A percentile compares a stretch with the other conserved stretches of the same genome.
phyloP scores from a whole-genome alignment of 2,113 vertebrate genomes.

The Terrapene triunguis region DNA sequence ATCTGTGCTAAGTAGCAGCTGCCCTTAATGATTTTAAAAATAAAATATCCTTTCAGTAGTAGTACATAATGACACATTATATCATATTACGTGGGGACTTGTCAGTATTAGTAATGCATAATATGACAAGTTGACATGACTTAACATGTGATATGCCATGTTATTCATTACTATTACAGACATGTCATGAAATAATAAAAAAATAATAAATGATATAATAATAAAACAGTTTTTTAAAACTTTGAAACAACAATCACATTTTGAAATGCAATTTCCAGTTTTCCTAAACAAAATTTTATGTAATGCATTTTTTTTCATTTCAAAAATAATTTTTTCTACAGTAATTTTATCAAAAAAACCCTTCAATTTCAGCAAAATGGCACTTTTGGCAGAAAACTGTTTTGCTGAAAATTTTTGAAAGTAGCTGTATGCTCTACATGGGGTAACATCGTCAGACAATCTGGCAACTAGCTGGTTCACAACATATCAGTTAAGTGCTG shows the following conservation, averaged over 20 bases:
- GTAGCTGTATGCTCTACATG: not conserved
- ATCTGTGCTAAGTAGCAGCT: not conserved
- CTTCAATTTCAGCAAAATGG: not conserved
- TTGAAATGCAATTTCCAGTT: not conserved
- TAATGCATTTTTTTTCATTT: not conserved
- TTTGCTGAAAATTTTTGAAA: not conserved
- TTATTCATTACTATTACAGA: not conserved
- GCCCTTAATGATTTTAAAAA: not conserved
- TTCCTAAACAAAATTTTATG: not conserved
- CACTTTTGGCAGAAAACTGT: not conserved
- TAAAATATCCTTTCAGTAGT: not conserved
- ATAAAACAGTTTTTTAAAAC: not conserved
- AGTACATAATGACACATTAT: not conserved
- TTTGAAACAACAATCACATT: not conserved
- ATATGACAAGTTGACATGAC: not conserved
- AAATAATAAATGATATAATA: not conserved
- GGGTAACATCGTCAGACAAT: not conserved
- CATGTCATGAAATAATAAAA: not conserved
- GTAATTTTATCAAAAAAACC: not conserved
- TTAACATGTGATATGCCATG: not conserved
- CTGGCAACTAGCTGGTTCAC: not conserved
- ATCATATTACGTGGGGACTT: not conserved
- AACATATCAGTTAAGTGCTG: not conserved
- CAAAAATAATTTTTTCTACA: not conserved
- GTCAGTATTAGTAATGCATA: not conserved